These are phyloP conservation scores for Anadara kagoshimensis DNA, from an alignment of 1,140 invertebrate species.

Conservation along the genomic window DNA sequence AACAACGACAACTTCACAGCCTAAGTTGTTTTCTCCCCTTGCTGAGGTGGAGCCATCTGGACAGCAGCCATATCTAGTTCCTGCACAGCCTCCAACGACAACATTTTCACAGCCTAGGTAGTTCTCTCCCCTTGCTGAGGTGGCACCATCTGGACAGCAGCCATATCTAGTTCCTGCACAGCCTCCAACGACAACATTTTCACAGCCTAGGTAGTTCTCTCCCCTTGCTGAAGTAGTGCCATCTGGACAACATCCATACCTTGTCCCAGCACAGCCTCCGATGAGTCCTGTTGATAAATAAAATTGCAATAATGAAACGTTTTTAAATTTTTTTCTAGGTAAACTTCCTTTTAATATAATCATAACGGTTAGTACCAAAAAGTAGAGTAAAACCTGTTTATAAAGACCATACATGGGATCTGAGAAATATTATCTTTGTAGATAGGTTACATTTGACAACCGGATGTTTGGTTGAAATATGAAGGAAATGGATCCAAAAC, in stretches of 20 bases:
- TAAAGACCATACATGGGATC: no score
- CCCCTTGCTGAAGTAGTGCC: constrained; percentile 68
- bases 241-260: constrained; percentile 73
- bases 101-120: constrained; percentile 37
- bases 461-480: no score
- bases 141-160: constrained; percentile 66
- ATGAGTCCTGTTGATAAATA: no score
- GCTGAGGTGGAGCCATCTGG: constrained; percentile 70
- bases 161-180: constrained; percentile 44
- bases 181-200: constrained; percentile 25
- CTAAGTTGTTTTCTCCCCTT: constrained; percentile 62
- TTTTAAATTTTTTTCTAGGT: no score
- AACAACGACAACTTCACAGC: constrained; percentile 53
- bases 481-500: no score
- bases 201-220: constrained; percentile 35
- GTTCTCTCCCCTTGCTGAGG: constrained; percentile 56
- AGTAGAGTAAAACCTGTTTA: no score
- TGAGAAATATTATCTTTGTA: no score
- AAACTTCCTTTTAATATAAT: no score
- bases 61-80: constrained; percentile 69
- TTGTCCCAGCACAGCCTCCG: background rate
- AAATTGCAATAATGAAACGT: no score
- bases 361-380: no score
- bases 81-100: background rate
- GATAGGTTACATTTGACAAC: no score